These are phyloP conservation scores for Tenthredo notha DNA, from an alignment of 2,888 invertebrate genomes.

Conservation along the genomic window DNA sequence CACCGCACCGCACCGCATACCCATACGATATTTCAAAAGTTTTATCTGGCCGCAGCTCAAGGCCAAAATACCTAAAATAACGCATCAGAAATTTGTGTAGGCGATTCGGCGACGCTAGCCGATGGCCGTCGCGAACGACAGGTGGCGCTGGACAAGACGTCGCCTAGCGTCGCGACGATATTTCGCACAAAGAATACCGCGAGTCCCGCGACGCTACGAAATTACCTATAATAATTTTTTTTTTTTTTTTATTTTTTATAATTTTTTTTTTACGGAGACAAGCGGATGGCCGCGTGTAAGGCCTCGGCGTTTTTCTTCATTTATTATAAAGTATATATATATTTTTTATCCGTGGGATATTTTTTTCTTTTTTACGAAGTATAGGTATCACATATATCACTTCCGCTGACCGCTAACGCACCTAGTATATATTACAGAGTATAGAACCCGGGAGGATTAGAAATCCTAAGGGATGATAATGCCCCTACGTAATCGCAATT, in stretches of 20 bases:
- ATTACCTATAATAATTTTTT: no score
- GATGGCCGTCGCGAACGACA: conserved; percentile 64
- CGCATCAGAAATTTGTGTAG: conserved; percentile 73
- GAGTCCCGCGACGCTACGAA: no score
- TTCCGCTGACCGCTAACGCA: neutral
- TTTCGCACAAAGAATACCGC: no score
- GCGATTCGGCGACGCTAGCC: conserved; percentile 61
- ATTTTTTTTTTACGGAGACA: no score
- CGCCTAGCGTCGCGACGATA: neutral
- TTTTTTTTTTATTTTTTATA: no score
- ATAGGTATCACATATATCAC: no score
- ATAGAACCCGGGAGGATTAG: neutral
- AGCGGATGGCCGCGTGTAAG: no score
- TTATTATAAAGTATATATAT: no score
- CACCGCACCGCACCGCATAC: conserved; percentile 57
- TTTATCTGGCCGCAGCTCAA: conserved; percentile 74
- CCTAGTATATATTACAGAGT: neutral
- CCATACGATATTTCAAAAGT: conserved; percentile 72
- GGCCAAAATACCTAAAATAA: conserved; percentile 75
- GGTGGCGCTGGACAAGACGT: conserved; percentile 69
- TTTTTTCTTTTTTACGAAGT: neutral
- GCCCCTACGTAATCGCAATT: neutral
- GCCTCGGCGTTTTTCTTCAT: neutral
- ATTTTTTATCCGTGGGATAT: neutral
- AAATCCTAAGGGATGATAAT: neutral